A percentile compares a stretch with the other conserved stretches of the same genome.
Conservation (phyloP, 1,140 invertebrate species). For the Ostrea edulis region DNA sequence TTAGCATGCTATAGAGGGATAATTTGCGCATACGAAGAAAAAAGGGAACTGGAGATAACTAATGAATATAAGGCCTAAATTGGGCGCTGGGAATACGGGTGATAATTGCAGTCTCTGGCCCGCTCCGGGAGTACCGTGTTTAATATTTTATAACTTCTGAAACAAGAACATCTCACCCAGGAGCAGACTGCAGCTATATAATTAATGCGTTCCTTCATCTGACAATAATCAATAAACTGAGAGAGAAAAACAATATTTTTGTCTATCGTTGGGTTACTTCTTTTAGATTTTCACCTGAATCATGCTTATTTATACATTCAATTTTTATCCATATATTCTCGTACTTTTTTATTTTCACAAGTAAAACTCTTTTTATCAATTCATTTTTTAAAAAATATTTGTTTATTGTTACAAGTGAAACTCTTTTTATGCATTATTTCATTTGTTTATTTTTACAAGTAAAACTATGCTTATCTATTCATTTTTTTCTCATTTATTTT, state of each 20-base stretch:
- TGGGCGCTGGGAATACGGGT: not conserved
- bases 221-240: not conserved
- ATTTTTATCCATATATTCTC: too few species aligned
- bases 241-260: not conserved
- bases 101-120: not conserved
- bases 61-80: not conserved
- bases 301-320: too few species aligned
- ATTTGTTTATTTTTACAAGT: not conserved
- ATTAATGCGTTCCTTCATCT: conserved; percentile 4
- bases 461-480: not conserved
- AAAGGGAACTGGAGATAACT: not conserved
- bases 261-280: too few species aligned
- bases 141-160: conserved; percentile 19
- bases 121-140: not conserved
- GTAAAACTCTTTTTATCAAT: not conserved
- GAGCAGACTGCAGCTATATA: not conserved
- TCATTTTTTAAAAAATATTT: not conserved
- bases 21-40: not conserved
- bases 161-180: not conserved
- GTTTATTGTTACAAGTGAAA: not conserved
- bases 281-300: too few species aligned
- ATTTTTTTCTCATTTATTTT: not conserved
- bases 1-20: not conserved
- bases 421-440: not conserved
- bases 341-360: too few species aligned